A percentile compares a stretch with the other conserved stretches of the same genome.
These are phyloP conservation scores for Sisyra terminalis DNA, from an alignment of 2,888 invertebrate species.

Conservation along the genomic window DNA sequence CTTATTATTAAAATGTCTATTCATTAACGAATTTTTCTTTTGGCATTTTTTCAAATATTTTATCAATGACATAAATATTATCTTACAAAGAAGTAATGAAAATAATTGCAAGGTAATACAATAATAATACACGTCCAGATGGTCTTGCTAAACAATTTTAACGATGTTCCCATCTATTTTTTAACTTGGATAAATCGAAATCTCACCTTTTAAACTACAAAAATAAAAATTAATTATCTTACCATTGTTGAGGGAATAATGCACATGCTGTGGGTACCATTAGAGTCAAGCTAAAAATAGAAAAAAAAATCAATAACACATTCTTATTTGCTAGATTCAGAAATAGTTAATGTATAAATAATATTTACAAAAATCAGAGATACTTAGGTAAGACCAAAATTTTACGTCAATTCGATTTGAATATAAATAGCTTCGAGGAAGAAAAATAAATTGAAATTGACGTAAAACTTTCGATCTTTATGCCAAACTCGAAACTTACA, in stretches of 20 bases:
- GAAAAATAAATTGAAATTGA: neutral
- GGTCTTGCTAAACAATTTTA: neutral
- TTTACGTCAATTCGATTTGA: neutral
- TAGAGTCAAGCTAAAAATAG: constrained; percentile 48
- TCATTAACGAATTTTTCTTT: neutral
- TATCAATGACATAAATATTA: neutral
- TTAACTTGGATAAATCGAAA: neutral
- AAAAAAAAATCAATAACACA: too few relatives aligned
- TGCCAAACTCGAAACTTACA: constrained; percentile 45
- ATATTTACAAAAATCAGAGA: neutral
- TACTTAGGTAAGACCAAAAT: neutral
- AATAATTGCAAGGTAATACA: neutral
- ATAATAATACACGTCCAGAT: neutral
- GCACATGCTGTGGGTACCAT: constrained; percentile 84
- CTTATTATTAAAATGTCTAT: neutral
- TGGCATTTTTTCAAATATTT: constrained; percentile 3
- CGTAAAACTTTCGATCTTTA: neutral
- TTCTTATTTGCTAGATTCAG: too few relatives aligned
- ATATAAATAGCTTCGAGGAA: neutral
- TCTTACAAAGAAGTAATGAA: neutral
- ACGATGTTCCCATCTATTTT: too few relatives aligned
- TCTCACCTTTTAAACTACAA: neutral
- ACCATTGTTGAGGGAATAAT: constrained; percentile 75
- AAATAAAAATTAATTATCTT: too few relatives aligned
- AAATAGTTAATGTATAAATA: too few relatives aligned